Evolutionary conservation across 1,140 invertebrate species (phyloP).

Genomic region (Bathynomus jamesi): DNA sequence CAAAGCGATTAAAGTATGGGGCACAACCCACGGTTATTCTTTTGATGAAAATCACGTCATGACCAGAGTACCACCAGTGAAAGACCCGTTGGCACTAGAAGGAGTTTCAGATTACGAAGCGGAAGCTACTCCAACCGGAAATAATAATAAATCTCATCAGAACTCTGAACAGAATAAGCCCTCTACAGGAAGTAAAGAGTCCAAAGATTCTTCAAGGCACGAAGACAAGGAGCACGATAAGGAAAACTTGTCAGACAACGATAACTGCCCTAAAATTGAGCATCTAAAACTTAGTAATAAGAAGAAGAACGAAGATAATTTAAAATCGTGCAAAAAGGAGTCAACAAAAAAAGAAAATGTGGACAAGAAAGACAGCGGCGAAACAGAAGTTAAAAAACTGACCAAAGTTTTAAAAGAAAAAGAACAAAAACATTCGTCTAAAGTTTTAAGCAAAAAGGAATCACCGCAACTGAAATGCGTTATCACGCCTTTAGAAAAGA

Average conservation of each 20-base stretch:
- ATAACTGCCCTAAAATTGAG: background rate
- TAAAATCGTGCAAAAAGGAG: background rate
- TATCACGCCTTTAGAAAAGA: background rate
- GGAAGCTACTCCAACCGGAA: background rate
- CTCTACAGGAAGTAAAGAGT: too few relatives aligned
- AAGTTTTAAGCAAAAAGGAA: background rate
- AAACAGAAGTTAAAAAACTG: background rate
- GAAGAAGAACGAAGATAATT: background rate
- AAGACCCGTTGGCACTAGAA: background rate
- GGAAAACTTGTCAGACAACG: background rate
- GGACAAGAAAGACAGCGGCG: background rate
- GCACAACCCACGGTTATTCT: conserved; percentile 26
- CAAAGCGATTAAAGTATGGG: conserved; percentile 25
- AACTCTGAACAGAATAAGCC: too few relatives aligned
- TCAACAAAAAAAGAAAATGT: background rate
- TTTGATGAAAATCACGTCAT: conserved; percentile 11
- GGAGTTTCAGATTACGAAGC: background rate
- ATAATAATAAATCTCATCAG: too few relatives aligned
- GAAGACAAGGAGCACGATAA: background rate
- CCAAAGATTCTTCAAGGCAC: too few relatives aligned
- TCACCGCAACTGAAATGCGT: background rate
- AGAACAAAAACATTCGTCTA: too few relatives aligned
- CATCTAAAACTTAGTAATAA: too few relatives aligned
- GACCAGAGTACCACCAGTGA: conserved; percentile 13
- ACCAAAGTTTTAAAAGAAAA: too few relatives aligned